Base-by-base conservation (phyloP, 2,888 invertebrate genomes). In the Spialia ferax region DNA sequence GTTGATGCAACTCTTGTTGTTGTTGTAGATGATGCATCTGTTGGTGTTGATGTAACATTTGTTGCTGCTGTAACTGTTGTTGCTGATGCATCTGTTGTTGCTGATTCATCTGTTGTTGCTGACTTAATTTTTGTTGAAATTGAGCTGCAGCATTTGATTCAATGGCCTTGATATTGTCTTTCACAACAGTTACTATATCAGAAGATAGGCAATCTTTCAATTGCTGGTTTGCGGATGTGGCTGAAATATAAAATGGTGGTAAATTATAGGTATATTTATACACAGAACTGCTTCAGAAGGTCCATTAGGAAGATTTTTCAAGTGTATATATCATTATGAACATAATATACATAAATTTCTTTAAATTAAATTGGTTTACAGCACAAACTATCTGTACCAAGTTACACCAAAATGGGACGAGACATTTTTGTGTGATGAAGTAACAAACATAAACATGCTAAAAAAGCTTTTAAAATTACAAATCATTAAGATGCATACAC, bases 141-240 rank as follows among this genome's bases (percentile, higher is more conserved):
- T 13, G n/a, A 4, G 11, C 45, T n/a, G 13, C 18, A 5, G 48
- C 35, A 18, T 23, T 57, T 0, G 48, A 20, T 23, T n/a, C 26
- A 22, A 18, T 60, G 15, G 18, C 26, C 3, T 52, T 66, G 1
- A 70, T 62, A 20, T 63, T 62, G 22, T 71, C 69, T 38, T 67
- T 42, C 10, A 71, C 63, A 11, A 69, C 69, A 35, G 63, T 42
- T 2, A 60, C 70, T 18, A 70, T 69, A 11, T 71, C 69, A 7
- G 69, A 61, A 1, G 70, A 63, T 2, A 70, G 42, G 18, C 65
- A 68, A 22, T 71, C 71, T 4, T 60, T 55, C 10, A 73, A 38
- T 35, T 70, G 69, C 55, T 68, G 67, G 45, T 73, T 73, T 22
- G 56, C 18, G 1, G 23, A 42, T 45, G 22, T 48, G 3, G 15